A percentile compares a stretch with the other conserved stretches of the same genome.
Conservation (phyloP, 2,113 vertebrate genomes). For the human (Homo sapiens) region GRCh38 chr12:51211001-51211500, state of each 20-base stretch:
- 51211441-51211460: not conserved
- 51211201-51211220: not conserved
- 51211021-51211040: not conserved
- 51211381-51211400: not conserved
- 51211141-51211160: not conserved
- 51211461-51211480: too few relatives aligned
- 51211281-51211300: not conserved
- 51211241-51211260: not conserved
- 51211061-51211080: not conserved
- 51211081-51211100: not conserved
- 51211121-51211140: not conserved
- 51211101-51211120: not conserved
- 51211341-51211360: not conserved
- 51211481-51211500: too few relatives aligned
- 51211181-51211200: not conserved
- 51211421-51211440: not conserved
- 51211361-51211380: not conserved
- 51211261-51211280: not conserved
- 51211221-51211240: not conserved
- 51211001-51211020: not conserved
- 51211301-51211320: not conserved
- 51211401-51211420: not conserved
- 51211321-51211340: not conserved
- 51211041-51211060: not conserved
- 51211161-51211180: not conserved